Base-by-base conservation (phyloP, 2,797 vertebrate genomes). In the Erpetoichthys calabaricus region DNA sequence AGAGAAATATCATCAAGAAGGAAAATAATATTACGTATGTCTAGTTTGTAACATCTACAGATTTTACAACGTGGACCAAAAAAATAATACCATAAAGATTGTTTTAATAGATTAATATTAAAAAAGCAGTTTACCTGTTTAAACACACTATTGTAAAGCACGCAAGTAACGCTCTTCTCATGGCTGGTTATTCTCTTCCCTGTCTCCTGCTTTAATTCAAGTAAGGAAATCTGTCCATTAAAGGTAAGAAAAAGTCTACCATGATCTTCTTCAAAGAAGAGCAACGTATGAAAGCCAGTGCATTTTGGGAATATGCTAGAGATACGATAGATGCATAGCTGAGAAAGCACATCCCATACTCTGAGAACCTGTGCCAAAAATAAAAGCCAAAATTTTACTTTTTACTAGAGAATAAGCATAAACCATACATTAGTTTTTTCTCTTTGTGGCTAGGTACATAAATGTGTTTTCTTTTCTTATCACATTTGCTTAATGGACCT, bases 331-430 rank as follows among this genome's bases (percentile, higher is more conserved):
- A 88, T 65, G 59, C 82, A 73, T 55, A 86, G 76, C 71, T 87
- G 86, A 66, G 78, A 81, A 44, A 85, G 79, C 63, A 90, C 69
- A 57, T 89, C 87, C 89, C 85, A 86, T 6, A 82, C 69, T 70
- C 85, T 83, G 72, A 91, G 68, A 53, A 91, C 79, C 91, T 92
- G 69, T 1, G 51, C 8, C 62, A 61, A 6, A 56, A 2, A 25
- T 55, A 57, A 9, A 45, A 56, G 25, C 25, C 25, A 25, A 25
- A 25, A 25, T 25, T 25, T 25, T 25, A 25, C 25, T 25, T 25
- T 25, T 25, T 25, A 25, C 25, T 25, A 25, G 25, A 25, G 25
- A 25, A 25, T 25, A 25, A 25, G 25, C 25, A 25, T 25, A 25
- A 25, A 25, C 25, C 25, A 25, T 25, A 25, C 25, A 1, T 25